Conservation (phyloP, 2,888 invertebrate genomes). For the Lamellibrachia columna region DNA sequence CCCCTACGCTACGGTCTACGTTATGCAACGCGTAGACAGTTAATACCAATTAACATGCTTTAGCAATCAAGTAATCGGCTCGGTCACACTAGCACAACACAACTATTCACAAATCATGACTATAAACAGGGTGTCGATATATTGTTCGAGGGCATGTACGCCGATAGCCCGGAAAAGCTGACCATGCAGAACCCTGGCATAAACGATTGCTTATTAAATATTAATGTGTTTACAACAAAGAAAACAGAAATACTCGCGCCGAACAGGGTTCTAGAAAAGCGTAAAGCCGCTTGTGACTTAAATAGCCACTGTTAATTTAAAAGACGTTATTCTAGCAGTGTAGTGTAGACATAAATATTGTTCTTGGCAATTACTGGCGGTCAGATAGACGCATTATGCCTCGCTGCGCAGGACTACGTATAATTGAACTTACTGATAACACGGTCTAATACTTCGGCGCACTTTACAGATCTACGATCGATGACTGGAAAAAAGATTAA, state of each 20-base stretch:
- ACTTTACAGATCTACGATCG: background rate
- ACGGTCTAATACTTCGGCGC: conserved; percentile 12
- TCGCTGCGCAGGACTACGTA: background rate
- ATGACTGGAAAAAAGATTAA: background rate
- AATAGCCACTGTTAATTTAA: background rate
- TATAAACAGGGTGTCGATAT: background rate
- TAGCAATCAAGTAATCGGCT: background rate
- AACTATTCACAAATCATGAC: background rate
- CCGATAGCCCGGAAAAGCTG: background rate
- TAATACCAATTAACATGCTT: background rate
- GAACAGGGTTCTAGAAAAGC: background rate
- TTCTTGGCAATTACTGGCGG: background rate
- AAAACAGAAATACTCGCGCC: background rate
- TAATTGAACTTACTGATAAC: background rate
- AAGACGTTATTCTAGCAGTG: background rate
- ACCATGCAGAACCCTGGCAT: background rate
- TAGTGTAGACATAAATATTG: background rate
- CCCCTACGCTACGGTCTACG: background rate
- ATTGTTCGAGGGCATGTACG: background rate
- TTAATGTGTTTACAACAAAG: background rate
- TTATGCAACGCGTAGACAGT: background rate
- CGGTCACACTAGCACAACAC: background rate
- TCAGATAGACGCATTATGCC: background rate
- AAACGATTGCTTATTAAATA: background rate
- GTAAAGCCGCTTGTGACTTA: background rate